phyloP scores from a whole-genome alignment of 1,140 invertebrate species.

The Cotesia glomerata region DNA sequence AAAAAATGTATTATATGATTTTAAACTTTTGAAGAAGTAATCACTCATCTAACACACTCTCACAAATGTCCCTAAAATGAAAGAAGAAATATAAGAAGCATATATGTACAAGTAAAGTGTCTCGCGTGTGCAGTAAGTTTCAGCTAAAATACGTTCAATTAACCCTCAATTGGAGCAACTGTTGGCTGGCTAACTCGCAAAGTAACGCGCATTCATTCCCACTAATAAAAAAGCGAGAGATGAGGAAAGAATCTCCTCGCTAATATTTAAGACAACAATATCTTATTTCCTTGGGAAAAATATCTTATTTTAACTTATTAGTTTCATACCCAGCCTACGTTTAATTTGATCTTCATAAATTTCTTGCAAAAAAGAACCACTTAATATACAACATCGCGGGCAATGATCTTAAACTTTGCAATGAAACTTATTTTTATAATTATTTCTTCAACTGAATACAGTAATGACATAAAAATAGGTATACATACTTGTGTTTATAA shows the following conservation, averaged over 20 bases:
- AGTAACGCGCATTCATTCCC: conserved; percentile 33
- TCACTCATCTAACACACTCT: too few relatives aligned
- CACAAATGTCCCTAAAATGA: neutral
- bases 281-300: neutral
- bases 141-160: conserved; percentile 37
- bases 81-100: neutral
- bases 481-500: neutral
- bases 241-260: conserved; percentile 6
- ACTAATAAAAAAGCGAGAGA: conserved; percentile 28
- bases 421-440: too few relatives aligned
- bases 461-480: neutral
- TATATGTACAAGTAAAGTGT: conserved; percentile 7
- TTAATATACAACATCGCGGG: too few relatives aligned
- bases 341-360: neutral
- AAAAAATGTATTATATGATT: too few relatives aligned
- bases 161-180: conserved; percentile 31
- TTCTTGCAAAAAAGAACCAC: too few relatives aligned
- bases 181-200: conserved; percentile 10
- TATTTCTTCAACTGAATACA: too few relatives aligned
- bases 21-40: too few relatives aligned
- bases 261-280: neutral
- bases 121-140: conserved; percentile 28
- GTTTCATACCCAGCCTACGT: too few relatives aligned
- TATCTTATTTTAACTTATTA: neutral
- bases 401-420: too few relatives aligned